A percentile compares a stretch with the other conserved stretches of the same genome.
Conservation (phyloP, 1,140 invertebrate species). For the Dinoponera quadriceps region DNA sequence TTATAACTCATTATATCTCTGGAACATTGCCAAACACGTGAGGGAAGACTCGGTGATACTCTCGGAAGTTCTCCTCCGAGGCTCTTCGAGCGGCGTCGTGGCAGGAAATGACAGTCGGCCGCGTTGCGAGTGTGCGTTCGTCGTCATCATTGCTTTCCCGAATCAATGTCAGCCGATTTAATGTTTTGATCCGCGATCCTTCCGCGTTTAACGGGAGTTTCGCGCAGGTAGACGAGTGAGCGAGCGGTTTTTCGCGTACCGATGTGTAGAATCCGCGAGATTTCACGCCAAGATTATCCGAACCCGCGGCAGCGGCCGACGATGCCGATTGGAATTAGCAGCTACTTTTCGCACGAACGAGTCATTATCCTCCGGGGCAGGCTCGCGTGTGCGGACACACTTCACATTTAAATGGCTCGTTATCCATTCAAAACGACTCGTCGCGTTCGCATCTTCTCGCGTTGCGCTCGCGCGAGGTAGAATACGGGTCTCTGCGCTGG, state of each 20-base stretch:
- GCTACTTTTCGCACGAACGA: slow-evolving; percentile 64
- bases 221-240: no score
- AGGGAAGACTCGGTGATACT: no score
- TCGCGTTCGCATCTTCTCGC: slow-evolving; percentile 11
- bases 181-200: background rate
- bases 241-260: background rate
- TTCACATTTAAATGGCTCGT: slow-evolving; percentile 61
- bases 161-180: background rate
- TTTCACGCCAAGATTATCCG: slow-evolving; percentile 64
- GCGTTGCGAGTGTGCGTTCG: no score
- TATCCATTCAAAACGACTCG: slow-evolving; percentile 46
- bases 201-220: background rate
- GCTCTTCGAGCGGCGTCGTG: no score
- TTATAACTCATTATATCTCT: no score
- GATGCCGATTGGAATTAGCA: slow-evolving; percentile 58
- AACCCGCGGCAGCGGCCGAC: slow-evolving; percentile 18
- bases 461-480: background rate
- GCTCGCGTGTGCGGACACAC: slow-evolving; percentile 56
- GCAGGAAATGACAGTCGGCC: no score
- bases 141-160: background rate
- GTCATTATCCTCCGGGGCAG: slow-evolving; percentile 53
- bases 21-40: no score
- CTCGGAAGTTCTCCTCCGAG: no score
- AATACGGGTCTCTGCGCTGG: no score
- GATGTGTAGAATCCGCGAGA: slow-evolving; percentile 43